A percentile compares a stretch with the other conserved stretches of the same genome.
Evolutionary conservation across 2,888 invertebrate genomes (phyloP).

Genomic region (Parnassius glacialis): DNA sequence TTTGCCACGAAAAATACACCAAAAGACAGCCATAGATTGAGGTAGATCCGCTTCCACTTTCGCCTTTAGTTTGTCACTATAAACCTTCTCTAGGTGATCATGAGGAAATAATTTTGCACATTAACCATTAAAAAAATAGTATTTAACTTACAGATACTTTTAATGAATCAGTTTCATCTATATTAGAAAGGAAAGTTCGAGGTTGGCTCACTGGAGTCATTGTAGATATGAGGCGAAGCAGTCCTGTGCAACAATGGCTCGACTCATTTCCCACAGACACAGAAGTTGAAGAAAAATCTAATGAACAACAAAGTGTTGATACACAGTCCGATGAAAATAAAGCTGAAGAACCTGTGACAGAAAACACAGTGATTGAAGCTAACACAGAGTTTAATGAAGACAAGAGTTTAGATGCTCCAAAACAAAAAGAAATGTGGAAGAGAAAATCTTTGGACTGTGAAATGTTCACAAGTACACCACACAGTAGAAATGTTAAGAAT

Average conservation of each 20-base stretch:
- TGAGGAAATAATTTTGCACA: too few relatives aligned
- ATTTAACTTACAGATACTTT: conserved; percentile 60
- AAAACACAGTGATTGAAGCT: conserved; percentile 53
- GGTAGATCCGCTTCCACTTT: too few relatives aligned
- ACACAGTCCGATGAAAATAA: conserved; percentile 60
- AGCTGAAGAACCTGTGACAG: conserved; percentile 59
- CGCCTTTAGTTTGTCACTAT: too few relatives aligned
- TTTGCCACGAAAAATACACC: too few relatives aligned
- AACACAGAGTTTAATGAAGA: conserved; percentile 37
- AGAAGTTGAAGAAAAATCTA: conserved; percentile 34
- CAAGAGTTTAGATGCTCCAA: conserved; percentile 60
- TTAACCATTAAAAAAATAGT: not conserved
- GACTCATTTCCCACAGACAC: conserved; percentile 82
- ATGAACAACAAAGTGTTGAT: conserved; percentile 43
- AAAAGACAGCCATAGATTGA: too few relatives aligned
- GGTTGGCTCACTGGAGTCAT: conserved; percentile 75
- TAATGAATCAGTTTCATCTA: conserved; percentile 69
- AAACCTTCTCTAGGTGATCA: too few relatives aligned
- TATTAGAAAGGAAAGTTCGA: conserved; percentile 71
- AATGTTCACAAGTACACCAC: conserved; percentile 52
- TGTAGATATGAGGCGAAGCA: conserved; percentile 83
- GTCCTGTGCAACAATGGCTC: conserved; percentile 88
- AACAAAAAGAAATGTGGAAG: conserved; percentile 57
- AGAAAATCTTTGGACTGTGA: conserved; percentile 67
- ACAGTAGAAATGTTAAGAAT: conserved; percentile 47